Evolutionary conservation across 2,888 invertebrate species (phyloP), one percentile per base, ranked within the genome.

Genomic region (Elaeidobius kamerunicus): DNA sequence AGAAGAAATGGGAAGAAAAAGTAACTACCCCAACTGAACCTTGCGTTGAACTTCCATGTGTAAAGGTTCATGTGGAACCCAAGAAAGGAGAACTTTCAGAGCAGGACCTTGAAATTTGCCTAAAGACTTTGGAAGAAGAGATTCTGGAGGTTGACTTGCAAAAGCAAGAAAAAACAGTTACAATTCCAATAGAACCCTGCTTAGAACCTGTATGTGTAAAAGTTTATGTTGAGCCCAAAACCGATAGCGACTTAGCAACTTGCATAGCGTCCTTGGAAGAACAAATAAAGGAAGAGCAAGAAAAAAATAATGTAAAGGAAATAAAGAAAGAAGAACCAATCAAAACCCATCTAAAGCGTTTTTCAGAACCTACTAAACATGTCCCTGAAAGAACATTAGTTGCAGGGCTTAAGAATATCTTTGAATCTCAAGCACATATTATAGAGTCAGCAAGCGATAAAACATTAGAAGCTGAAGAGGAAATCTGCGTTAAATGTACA

Each of bases 21-120:
- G 20, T 12, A 17, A 16, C 14, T 2, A 34, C 42, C n/a, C 14
- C 36, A 43, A 20, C 35, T 7, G 55, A 57, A 42, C 64, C 61
- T 12, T 63, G 61, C 49, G 40, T 57, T 14, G 71, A 70, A 61
- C 69, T 68, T n/a, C 23, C 62, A 43, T 70, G 70, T 56, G 43
- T 64, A 14, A 68, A 69, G 61, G 57, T 66, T 12, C 58, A 60
- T 43, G 56, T 68, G 3, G 61, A 65, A 48, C 63, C 61, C 20
- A 64, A 64, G 52, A 44, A 52, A 16, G n/a, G n/a, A n/a, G n/a
- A n/a, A n/a, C n/a, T 52, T 60, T 9, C 9, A 32, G 14, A 23
- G 35, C 36, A 52, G 41, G 16, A 20, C 12, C 23, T 16, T 32
- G 15, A 23, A 51, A 19, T n/a, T n/a, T n/a, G n/a, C n/a, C n/a